Conservation (phyloP, 92 coral and sea anemone species). For the Epizoanthus illoricatus region DNA sequence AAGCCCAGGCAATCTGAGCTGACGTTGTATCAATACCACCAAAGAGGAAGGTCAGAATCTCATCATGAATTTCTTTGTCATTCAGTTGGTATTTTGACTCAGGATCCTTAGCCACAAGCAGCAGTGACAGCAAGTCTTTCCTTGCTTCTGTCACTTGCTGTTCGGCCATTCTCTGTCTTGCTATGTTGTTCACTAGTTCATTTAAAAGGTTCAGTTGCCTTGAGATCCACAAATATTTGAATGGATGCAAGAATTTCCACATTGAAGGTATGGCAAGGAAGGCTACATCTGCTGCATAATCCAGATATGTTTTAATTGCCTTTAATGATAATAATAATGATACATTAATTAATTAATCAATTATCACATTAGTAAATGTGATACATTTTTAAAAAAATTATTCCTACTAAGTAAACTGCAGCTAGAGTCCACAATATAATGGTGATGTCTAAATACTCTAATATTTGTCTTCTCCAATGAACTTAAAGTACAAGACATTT, state of each 20-base stretch:
- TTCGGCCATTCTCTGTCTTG: conserved; percentile 3
- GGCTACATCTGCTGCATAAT: conserved; percentile 22
- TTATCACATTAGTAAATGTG: no score
- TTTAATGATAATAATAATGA: not conserved
- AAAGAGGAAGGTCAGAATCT: conserved; percentile 43
- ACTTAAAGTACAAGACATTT: no score
- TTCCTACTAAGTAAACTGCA: no score
- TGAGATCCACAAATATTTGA: conserved; percentile 3
- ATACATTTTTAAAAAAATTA: no score
- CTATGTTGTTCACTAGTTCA: conserved; percentile 36
- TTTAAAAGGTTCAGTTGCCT: conserved; percentile 28
- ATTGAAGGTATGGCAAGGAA: conserved; percentile 24
- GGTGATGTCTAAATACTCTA: no score
- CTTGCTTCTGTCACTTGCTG: conserved; percentile 1
- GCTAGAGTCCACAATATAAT: no score
- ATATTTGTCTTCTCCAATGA: no score
- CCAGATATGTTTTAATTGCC: conserved; percentile 40
- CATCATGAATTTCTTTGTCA: conserved; percentile 45
- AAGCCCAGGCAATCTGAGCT: conserved; percentile 37
- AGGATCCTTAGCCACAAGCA: conserved; percentile 36
- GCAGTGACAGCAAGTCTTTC: conserved; percentile 40
- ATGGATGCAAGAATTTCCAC: conserved; percentile 39
- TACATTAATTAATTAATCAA: no score
- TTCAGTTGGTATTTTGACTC: conserved; percentile 44
- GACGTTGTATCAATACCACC: conserved; percentile 44